Evolutionary conservation across 2,888 invertebrate genomes (phyloP), one percentile per base, ranked within the genome.

Genomic region (Endomychus coccineus): DNA sequence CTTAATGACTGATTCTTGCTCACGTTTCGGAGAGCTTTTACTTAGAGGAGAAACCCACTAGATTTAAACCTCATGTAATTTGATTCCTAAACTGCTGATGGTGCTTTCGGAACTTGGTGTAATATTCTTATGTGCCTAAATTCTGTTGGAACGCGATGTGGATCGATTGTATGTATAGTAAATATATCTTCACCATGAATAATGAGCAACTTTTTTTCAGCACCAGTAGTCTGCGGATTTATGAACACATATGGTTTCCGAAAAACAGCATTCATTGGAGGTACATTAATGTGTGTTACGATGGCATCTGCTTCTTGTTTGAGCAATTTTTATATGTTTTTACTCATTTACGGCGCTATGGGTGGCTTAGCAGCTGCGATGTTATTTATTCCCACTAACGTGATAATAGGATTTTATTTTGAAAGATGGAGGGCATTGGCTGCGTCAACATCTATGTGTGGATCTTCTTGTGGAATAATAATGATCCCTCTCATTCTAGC

Each of bases 401-500:
- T 86, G 15, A 74, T 77, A 6, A 78, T 83, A 23, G 79, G 82
- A 14, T 83, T 79, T 61, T 86, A 86, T 63, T 86, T 86, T 56
- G 82, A 83, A 52, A 71, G 70, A 43, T 79, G 77, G 64, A 70
- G 85, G 13, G 80, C 83, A 0, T 59, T 86, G 22, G 84, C 83
- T 1, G 81, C 78, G 4, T 82, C 83, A 1, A 70, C 85, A 14
- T 74, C 80, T 0, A 80, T 82, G 2, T 78, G 80, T 33, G 85
- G 85, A 0, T 77, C 80, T 1, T 83, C 85, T 1, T 67, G 76
- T 4, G 82, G 81, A 2, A 72, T 78, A 1, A 71, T 80, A 43
- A 54, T 74, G 7, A 71, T 80, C 45, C 77, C 80, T 0, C 71
- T 75, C 0, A 52, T 79, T 11, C 71, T 68, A 44, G 66, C 55